These are phyloP conservation scores for Pangasius larnaudii DNA, from an alignment of 2,797 vertebrate genomes.

Conservation along the genomic window DNA sequence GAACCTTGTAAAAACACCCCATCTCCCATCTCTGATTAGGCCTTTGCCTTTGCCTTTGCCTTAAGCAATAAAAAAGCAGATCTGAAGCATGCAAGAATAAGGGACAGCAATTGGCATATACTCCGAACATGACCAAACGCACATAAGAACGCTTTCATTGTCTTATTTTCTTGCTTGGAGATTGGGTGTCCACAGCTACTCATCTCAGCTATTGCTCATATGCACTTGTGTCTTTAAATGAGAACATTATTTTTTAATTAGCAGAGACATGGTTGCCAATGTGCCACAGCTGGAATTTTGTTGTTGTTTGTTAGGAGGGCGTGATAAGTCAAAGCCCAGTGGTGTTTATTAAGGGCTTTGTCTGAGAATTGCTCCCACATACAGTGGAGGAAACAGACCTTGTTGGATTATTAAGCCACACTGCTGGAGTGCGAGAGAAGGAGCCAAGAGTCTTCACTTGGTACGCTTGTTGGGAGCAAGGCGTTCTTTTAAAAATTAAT, in stretches of 20 bases:
- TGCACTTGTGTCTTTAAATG: slow-evolving; percentile 6
- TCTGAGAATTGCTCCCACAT: slow-evolving; percentile 32
- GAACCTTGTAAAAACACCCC: neutral
- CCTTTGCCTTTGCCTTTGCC: neutral
- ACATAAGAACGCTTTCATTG: neutral
- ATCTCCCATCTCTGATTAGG: neutral
- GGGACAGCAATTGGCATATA: neutral
- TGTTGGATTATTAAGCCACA: slow-evolving; percentile 43
- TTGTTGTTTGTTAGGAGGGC: neutral
- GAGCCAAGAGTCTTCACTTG: slow-evolving; percentile 8
- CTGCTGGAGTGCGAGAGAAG: slow-evolving; percentile 9
- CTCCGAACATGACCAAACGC: neutral
- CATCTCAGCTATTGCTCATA: neutral
- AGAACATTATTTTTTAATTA: slow-evolving; percentile 8
- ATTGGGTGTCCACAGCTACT: neutral
- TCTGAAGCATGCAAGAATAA: neutral
- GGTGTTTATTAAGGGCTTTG: slow-evolving; percentile 47
- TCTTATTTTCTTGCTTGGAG: neutral
- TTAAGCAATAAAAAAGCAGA: neutral
- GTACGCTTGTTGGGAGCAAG: neutral
- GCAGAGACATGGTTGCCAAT: neutral
- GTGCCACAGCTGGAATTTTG: neutral
- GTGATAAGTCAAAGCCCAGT: slow-evolving; percentile 32
- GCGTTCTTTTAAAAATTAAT: slow-evolving; percentile 34
- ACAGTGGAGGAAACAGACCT: slow-evolving; percentile 10